These are phyloP conservation scores for Marcusenius ussheri DNA, from an alignment of 2,113 vertebrate species.

Conservation along the genomic window DNA sequence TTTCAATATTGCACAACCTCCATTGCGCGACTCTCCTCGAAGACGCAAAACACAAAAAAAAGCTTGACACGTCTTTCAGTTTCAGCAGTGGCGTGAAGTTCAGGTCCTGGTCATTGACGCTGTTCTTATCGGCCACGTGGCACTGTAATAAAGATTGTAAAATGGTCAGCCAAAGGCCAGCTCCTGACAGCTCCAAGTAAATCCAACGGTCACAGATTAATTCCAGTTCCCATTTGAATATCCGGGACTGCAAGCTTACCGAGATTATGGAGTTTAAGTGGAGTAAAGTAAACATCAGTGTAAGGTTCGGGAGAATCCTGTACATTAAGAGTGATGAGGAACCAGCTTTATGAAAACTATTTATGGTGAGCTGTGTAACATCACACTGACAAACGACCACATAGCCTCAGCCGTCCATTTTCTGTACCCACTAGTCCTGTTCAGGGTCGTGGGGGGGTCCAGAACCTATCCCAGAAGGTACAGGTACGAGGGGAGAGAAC, in stretches of 20 bases:
- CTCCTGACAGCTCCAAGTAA: background rate
- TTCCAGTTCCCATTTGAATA: background rate
- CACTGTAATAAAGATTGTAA: background rate
- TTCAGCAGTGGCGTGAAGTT: background rate
- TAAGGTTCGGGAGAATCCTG: background rate
- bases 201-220: background rate
- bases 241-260: background rate
- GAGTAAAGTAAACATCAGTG: background rate
- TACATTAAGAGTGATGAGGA: background rate
- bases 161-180: background rate
- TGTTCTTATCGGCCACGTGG: background rate
- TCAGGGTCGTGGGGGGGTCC: background rate
- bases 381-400: background rate
- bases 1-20: background rate
- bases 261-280: background rate
- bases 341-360: background rate
- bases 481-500: background rate
- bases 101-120: background rate
- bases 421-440: background rate
- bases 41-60: background rate
- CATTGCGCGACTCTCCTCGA: background rate
- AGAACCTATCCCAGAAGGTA: background rate
- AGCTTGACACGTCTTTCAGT: background rate
- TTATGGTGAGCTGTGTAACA: background rate
- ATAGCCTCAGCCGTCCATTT: background rate